Conservation (phyloP, 2,888 invertebrate species). For the Lithosia quadra region DNA sequence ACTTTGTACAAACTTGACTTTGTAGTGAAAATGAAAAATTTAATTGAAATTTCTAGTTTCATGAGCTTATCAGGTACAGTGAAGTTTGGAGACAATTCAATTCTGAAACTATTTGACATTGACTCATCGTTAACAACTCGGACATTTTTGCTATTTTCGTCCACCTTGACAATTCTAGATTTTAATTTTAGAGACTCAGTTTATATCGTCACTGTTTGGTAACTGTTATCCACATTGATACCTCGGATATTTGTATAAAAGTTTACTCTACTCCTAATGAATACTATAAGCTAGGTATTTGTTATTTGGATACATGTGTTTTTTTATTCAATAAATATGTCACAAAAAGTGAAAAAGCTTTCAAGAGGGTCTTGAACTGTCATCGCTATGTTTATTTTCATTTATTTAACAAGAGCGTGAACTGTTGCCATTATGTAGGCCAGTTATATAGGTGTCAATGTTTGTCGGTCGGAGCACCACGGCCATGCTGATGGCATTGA, state of each 20-base stretch:
- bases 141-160: constrained; percentile 60
- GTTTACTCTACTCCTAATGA: too few relatives aligned
- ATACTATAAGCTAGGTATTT: not conserved
- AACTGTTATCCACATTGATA: constrained; percentile 12
- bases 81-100: constrained; percentile 55
- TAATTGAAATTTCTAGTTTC: constrained; percentile 29
- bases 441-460: constrained; percentile 83
- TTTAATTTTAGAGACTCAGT: constrained; percentile 49
- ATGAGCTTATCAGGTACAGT: constrained; percentile 36
- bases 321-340: not conserved
- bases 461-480: constrained; percentile 77
- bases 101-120: constrained; percentile 62
- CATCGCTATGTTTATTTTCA: constrained; percentile 61
- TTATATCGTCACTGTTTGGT: constrained; percentile 37
- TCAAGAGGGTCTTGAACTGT: constrained; percentile 54
- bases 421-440: constrained; percentile 69
- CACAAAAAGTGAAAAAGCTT: not conserved
- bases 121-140: constrained; percentile 62
- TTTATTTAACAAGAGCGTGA: constrained; percentile 52
- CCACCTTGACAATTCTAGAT: constrained; percentile 59
- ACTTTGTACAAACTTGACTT: constrained; percentile 30
- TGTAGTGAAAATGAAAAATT: constrained; percentile 2
- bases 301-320: not conserved
- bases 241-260: not conserved
- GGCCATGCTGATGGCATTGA: constrained; percentile 76